Conservation (phyloP, 2,888 invertebrate species). For the Drosophila multiciliata region DNA sequence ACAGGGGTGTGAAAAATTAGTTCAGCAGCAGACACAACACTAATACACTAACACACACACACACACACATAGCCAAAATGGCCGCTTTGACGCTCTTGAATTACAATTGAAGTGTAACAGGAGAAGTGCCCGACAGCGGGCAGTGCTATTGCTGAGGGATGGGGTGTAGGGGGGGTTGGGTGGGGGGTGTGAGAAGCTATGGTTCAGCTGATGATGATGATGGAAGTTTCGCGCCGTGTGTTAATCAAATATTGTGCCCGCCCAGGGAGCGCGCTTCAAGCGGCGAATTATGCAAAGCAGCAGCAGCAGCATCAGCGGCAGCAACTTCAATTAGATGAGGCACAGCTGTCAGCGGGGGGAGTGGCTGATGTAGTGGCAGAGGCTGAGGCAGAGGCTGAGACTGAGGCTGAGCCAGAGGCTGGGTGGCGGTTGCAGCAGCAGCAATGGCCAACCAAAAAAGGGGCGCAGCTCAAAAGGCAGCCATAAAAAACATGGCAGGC, state of each 20-base stretch:
- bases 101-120: conserved; percentile 73
- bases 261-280: conserved; percentile 31
- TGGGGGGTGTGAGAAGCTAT: not conserved
- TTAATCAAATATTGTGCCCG: conserved; percentile 70
- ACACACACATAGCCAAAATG: conserved; percentile 33
- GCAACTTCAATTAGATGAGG: conserved; percentile 71
- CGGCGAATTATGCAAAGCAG: conserved; percentile 67
- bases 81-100: conserved; percentile 54
- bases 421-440: conserved; percentile 53
- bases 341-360: conserved; percentile 34
- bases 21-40: conserved; percentile 25
- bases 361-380: conserved; percentile 5
- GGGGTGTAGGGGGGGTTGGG: conserved; percentile 2
- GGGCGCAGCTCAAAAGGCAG: conserved; percentile 62
- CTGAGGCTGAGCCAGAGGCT: conserved; percentile 10
- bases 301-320: conserved; percentile 18
- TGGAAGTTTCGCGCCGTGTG: conserved; percentile 66
- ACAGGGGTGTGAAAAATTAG: conserved; percentile 64
- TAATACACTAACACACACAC: not conserved
- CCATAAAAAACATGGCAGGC: conserved; percentile 70
- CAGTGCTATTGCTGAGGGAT: conserved; percentile 7
- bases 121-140: conserved; percentile 55
- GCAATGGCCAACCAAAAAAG: conserved; percentile 71
- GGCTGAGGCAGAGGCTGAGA: conserved; percentile 4
- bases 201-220: conserved; percentile 70